Conservation (phyloP, 2,888 invertebrate species). For the Thyatira batis region DNA sequence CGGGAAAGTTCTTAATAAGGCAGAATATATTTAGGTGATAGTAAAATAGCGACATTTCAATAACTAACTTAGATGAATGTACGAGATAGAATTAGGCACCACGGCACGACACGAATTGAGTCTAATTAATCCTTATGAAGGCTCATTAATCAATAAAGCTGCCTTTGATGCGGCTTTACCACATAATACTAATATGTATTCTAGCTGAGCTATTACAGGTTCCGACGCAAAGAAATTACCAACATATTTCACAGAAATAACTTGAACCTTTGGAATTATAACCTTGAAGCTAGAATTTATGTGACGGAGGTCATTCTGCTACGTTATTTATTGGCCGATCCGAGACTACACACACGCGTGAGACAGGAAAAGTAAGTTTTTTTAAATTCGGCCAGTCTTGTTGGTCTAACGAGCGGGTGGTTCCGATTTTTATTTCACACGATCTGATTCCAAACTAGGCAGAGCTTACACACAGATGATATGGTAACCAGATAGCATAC, state of each 20-base stretch:
- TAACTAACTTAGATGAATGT: not conserved
- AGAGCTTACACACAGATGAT: too few species aligned
- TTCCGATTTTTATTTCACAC: too few species aligned
- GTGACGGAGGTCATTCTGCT: not conserved
- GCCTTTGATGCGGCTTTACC: not conserved
- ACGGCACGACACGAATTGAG: not conserved
- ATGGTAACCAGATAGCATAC: too few species aligned
- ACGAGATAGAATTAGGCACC: not conserved
- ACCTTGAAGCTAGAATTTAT: not conserved
- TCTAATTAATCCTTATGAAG: not conserved
- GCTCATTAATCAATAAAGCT: not conserved
- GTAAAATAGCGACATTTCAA: not conserved
- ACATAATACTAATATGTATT: too few species aligned
- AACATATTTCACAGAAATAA: not conserved
- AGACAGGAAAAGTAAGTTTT: not conserved
- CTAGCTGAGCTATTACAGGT: too few species aligned
- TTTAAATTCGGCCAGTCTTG: too few species aligned
- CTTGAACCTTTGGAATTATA: not conserved
- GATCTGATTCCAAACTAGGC: too few species aligned
- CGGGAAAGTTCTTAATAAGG: too few species aligned
- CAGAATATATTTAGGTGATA: too few species aligned
- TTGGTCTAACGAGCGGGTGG: too few species aligned
- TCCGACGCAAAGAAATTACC: not conserved
- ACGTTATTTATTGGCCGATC: not conserved
- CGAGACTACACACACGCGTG: not conserved